Evolutionary conservation across 2,113 vertebrate species (phyloP).

Genomic region (Sisor rabdophorus): DNA sequence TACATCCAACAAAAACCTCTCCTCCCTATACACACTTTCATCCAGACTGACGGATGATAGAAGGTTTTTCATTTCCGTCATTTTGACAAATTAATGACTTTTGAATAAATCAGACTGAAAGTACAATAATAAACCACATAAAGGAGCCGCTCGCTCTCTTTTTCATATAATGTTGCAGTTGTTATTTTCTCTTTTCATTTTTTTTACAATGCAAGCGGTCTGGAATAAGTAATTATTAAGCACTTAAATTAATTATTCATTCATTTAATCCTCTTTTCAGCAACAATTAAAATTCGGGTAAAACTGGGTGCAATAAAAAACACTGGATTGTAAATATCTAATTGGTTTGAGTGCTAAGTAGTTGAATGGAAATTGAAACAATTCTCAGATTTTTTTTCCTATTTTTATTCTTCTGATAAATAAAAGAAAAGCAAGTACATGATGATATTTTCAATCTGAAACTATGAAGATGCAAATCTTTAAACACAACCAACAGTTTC

Average conservation of each 20-base stretch:
- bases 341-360: background rate
- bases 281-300: too few relatives aligned
- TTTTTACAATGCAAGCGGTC: background rate
- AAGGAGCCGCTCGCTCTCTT: background rate
- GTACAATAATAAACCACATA: constrained; percentile 23
- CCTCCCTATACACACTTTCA: background rate
- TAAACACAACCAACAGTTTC: too few relatives aligned
- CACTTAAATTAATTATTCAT: background rate
- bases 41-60: background rate
- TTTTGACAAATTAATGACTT: background rate
- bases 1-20: background rate
- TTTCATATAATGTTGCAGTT: too few relatives aligned
- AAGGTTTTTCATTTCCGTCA: background rate
- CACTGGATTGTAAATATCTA: background rate
- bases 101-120: constrained; percentile 12
- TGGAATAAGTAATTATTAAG: background rate
- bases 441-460: too few relatives aligned
- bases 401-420: too few relatives aligned
- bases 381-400: too few relatives aligned
- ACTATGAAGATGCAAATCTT: too few relatives aligned
- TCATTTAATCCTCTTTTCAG: background rate
- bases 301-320: background rate
- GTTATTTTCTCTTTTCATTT: background rate
- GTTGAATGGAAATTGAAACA: too few relatives aligned
- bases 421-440: too few relatives aligned